Evolutionary conservation across 2,888 invertebrate genomes (phyloP).

Genomic region (Rosalia funebris): DNA sequence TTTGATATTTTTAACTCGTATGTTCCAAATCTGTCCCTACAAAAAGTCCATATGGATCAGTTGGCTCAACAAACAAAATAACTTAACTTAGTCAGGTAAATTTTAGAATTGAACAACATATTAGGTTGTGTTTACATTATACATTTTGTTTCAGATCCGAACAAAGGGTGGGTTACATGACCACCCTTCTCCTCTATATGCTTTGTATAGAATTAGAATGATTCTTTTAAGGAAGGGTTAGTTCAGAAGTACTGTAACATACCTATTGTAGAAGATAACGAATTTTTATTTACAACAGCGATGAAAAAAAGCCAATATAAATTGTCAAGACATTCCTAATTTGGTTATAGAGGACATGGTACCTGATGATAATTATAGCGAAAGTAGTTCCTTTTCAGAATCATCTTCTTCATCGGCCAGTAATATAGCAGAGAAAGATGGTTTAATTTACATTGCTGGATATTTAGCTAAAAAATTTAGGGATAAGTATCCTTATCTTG

Average conservation of each 20-base stretch:
- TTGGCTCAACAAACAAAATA: background rate
- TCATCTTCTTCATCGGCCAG: background rate
- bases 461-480: slow-evolving; percentile 1
- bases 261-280: no score
- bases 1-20: background rate
- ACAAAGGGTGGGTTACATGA: no score
- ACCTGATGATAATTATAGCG: background rate
- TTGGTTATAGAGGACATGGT: slow-evolving; percentile 9
- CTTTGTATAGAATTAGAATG: no score
- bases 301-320: no score
- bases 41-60: background rate
- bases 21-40: background rate
- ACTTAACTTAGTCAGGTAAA: no score
- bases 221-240: no score
- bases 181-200: no score
- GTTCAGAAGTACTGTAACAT: no score
- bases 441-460: slow-evolving; percentile 2
- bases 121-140: no score
- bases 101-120: no score
- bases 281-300: no score
- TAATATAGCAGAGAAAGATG: slow-evolving; percentile 3
- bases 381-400: background rate
- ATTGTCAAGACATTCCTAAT: slow-evolving; percentile 17
- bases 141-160: no score
- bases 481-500: background rate